phyloP scores from a whole-genome alignment of 2,113 vertebrate species.

The Pangasianodon gigas region DNA sequence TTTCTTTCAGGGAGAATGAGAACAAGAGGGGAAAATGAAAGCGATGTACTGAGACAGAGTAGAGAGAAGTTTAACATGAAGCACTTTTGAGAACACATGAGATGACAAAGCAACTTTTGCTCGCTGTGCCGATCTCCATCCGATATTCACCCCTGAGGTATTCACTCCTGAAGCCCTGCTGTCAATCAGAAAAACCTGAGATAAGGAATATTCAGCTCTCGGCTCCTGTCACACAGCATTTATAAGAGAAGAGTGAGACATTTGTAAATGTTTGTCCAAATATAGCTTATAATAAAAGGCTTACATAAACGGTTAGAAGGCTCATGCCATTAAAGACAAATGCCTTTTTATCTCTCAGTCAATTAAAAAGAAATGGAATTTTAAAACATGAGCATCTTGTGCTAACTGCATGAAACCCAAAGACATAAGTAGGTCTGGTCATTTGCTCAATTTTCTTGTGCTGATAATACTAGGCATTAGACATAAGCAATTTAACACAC shows the following conservation, averaged over 20 bases:
- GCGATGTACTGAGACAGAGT: slow-evolving; percentile 54
- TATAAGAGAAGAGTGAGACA: neutral
- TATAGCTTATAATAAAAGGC: neutral
- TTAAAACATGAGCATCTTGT: neutral
- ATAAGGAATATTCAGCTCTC: slow-evolving; percentile 64
- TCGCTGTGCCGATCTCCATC: slow-evolving; percentile 63
- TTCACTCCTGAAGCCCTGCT: slow-evolving; percentile 67
- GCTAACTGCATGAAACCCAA: neutral
- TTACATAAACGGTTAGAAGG: neutral
- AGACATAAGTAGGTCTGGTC: neutral
- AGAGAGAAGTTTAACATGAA: slow-evolving; percentile 69
- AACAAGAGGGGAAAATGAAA: slow-evolving; percentile 35
- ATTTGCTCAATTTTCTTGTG: neutral
- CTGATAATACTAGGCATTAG: neutral
- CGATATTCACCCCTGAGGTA: slow-evolving; percentile 60
- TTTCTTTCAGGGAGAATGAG: slow-evolving; percentile 26
- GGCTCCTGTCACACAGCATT: neutral
- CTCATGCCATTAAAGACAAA: neutral
- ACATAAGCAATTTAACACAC: neutral
- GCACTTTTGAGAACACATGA: slow-evolving; percentile 61
- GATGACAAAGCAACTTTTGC: slow-evolving; percentile 74
- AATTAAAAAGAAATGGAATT: neutral
- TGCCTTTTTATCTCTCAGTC: too few species aligned
- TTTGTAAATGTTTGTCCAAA: neutral
- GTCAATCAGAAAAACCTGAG: slow-evolving; percentile 66